A percentile compares a stretch with the other conserved stretches of the same genome.
phyloP scores from a whole-genome alignment of 1,140 invertebrate genomes.

The Bombus confusus region DNA sequence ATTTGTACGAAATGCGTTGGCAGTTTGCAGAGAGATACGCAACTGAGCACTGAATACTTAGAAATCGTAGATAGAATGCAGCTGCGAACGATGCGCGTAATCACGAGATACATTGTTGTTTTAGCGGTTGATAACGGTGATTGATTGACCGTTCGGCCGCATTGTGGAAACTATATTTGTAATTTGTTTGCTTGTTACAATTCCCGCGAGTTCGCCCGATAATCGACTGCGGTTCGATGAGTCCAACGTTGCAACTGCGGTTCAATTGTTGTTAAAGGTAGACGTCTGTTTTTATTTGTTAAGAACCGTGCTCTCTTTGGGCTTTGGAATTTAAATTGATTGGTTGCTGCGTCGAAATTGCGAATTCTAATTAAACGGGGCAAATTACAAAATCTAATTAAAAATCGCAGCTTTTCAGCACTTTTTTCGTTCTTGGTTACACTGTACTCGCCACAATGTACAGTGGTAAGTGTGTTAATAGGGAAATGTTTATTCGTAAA shows the following conservation, averaged over 20 bases:
- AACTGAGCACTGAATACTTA: not conserved
- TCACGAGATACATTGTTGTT: constrained; percentile 33
- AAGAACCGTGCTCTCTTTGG: not conserved
- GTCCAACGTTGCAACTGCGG: not conserved
- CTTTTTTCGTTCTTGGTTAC: not conserved
- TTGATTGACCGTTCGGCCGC: constrained; percentile 20
- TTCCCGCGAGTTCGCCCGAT: not conserved
- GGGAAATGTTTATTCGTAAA: not conserved
- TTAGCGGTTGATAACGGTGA: constrained; percentile 30
- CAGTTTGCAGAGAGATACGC: too few relatives aligned
- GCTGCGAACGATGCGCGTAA: not conserved
- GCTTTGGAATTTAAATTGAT: not conserved
- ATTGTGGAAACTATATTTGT: constrained; percentile 22
- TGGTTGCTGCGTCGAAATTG: not conserved
- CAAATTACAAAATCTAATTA: not conserved
- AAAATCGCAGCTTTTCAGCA: not conserved
- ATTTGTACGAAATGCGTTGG: too few relatives aligned
- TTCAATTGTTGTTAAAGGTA: not conserved
- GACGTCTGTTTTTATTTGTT: not conserved
- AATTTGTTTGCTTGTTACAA: constrained; percentile 36
- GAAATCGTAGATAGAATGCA: constrained; percentile 1
- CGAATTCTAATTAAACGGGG: not conserved
- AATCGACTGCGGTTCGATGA: not conserved
- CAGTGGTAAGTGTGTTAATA: not conserved
- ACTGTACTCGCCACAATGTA: not conserved